Percentiles rank a stretch among this genome's conserved stretches.
These are phyloP conservation scores for Adrianichthys oophorus DNA, from an alignment of 2,797 vertebrate genomes.

Conservation along the genomic window DNA sequence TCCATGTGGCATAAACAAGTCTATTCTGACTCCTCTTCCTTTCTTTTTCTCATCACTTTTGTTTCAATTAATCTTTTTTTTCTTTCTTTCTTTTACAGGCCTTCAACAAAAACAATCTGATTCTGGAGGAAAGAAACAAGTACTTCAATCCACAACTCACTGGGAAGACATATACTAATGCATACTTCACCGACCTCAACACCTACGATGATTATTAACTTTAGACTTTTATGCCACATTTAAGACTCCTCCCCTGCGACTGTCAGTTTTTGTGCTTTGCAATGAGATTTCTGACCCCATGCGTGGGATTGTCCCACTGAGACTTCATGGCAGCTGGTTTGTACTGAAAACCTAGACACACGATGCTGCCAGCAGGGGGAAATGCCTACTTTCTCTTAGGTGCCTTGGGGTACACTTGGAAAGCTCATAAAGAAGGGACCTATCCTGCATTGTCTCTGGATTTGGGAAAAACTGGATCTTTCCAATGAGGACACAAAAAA, in stretches of 20 bases:
- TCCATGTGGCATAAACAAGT: slow-evolving; percentile 32
- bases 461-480: slow-evolving; percentile 56
- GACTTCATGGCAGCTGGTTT: slow-evolving; percentile 67
- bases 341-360: slow-evolving; percentile 53
- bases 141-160: slow-evolving; percentile 97
- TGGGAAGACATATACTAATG: slow-evolving; percentile 95
- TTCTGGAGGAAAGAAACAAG: slow-evolving; percentile 97
- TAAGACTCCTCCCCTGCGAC: slow-evolving; percentile 31
- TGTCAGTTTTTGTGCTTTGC: slow-evolving; percentile 69
- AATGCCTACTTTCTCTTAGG: slow-evolving; percentile 73
- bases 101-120: slow-evolving; percentile 99
- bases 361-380: slow-evolving; percentile 62
- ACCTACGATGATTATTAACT: slow-evolving; percentile 96
- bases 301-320: slow-evolving; percentile 58
- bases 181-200: slow-evolving; percentile 98
- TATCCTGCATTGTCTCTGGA: slow-evolving; percentile 45
- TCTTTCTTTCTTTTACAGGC: slow-evolving; percentile 75
- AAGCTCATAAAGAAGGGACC: slow-evolving; percentile 41
- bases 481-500: slow-evolving; percentile 34
- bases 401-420: slow-evolving; percentile 71
- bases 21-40: slow-evolving; percentile 36
- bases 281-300: slow-evolving; percentile 68
- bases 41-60: slow-evolving; percentile 24
- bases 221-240: slow-evolving; percentile 37
- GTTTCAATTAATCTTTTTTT: neutral